Conservation (phyloP, 2,797 vertebrate species). For the Mico argentatus region DNA sequence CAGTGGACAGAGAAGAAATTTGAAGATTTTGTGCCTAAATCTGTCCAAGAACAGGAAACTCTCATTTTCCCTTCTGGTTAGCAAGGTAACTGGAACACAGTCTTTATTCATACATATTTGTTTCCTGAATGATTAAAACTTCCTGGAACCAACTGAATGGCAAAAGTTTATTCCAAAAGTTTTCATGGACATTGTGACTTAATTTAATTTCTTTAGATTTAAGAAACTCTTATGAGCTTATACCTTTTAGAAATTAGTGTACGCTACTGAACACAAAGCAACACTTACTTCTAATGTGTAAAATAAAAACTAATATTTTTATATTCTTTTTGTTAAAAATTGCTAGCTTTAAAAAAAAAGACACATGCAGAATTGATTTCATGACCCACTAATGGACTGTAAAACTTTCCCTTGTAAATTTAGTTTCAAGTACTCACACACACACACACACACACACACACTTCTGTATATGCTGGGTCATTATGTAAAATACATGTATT, state of each 20-base stretch:
- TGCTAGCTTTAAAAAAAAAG: background rate
- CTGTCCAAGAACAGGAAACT: background rate
- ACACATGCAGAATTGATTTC: background rate
- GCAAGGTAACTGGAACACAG: background rate
- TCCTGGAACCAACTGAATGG: background rate
- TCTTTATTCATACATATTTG: background rate
- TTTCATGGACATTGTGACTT: background rate
- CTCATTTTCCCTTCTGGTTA: background rate
- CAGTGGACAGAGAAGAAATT: background rate
- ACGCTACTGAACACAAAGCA: background rate
- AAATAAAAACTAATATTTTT: background rate
- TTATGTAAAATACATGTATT: background rate
- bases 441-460: background rate
- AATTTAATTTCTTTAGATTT: background rate
- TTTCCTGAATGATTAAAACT: background rate
- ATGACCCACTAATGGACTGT: background rate
- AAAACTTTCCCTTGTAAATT: slow-evolving; percentile 29
- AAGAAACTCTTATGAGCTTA: background rate
- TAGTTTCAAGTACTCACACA: background rate
- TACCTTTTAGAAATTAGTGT: background rate
- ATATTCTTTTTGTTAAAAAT: background rate
- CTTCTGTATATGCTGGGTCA: background rate
- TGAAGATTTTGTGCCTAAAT: background rate
- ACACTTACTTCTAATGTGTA: background rate
- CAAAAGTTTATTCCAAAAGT: background rate